Conservation (phyloP, 2,113 vertebrate species). For the Opisthocomus hoazin region DNA sequence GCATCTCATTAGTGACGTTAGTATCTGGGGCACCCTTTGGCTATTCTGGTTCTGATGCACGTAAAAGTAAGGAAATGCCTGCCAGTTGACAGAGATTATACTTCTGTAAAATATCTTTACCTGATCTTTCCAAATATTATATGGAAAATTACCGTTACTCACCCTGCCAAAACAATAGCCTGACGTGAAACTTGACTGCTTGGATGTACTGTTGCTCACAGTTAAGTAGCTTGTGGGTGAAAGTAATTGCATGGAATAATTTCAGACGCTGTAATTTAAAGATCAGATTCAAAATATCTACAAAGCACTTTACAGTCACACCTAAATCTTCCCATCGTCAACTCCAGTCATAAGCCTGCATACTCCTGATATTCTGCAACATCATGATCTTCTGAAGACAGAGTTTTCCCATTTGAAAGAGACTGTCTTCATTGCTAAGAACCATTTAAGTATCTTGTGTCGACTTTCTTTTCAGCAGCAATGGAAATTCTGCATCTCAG, state of each 20-base stretch:
- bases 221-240: constrained; percentile 7
- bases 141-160: constrained; percentile 13
- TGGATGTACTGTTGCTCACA: background rate
- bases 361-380: background rate
- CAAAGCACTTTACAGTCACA: constrained; percentile 14
- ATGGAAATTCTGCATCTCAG: background rate
- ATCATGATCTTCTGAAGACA: background rate
- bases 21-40: background rate
- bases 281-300: constrained; percentile 26
- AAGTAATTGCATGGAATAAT: constrained; percentile 11
- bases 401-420: background rate
- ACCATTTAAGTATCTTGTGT: background rate
- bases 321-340: background rate
- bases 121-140: background rate
- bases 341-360: background rate
- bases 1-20: background rate
- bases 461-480: background rate
- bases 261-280: constrained; percentile 31
- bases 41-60: background rate
- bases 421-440: background rate
- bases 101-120: background rate
- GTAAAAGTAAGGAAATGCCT: background rate
- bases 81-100: background rate
- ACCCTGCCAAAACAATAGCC: constrained; percentile 10
- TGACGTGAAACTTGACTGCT: background rate